Conservation (phyloP, 2,797 vertebrate species). For the Sebastes cheni region DNA sequence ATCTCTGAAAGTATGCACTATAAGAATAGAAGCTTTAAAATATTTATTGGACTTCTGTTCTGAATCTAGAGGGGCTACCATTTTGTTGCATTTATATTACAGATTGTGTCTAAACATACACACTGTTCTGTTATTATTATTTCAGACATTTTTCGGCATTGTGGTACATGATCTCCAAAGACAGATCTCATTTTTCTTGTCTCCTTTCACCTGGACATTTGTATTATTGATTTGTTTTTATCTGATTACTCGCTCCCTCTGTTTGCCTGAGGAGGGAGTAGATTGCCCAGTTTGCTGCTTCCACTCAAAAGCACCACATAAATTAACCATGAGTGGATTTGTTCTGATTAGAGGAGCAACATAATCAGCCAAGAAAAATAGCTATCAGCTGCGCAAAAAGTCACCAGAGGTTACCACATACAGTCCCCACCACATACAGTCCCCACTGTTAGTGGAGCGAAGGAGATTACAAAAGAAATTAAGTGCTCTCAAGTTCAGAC, state of each 20-base stretch:
- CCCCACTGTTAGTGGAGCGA: background rate
- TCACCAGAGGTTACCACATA: background rate
- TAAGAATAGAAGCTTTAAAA: background rate
- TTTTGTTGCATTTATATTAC: background rate
- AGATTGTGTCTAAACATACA: background rate
- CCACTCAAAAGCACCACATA: background rate
- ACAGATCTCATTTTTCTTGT: background rate
- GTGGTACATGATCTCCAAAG: background rate
- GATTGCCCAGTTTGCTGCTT: background rate
- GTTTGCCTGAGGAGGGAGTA: background rate
- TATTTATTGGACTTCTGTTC: background rate
- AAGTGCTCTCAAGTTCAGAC: background rate
- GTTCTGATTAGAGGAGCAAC: background rate
- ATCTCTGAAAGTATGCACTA: background rate
- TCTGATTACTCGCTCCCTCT: background rate
- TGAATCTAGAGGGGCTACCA: background rate
- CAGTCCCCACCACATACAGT: background rate
- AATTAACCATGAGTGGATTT: conserved; percentile 3
- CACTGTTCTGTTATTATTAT: background rate
- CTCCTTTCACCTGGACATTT: background rate
- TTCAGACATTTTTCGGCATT: background rate
- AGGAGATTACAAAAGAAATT: background rate
- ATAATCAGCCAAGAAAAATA: background rate
- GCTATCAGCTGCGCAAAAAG: background rate
- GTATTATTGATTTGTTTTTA: background rate